These are phyloP conservation scores for Meiosimyza decipiens DNA, from an alignment of 2,888 invertebrate genomes.

Conservation along the genomic window DNA sequence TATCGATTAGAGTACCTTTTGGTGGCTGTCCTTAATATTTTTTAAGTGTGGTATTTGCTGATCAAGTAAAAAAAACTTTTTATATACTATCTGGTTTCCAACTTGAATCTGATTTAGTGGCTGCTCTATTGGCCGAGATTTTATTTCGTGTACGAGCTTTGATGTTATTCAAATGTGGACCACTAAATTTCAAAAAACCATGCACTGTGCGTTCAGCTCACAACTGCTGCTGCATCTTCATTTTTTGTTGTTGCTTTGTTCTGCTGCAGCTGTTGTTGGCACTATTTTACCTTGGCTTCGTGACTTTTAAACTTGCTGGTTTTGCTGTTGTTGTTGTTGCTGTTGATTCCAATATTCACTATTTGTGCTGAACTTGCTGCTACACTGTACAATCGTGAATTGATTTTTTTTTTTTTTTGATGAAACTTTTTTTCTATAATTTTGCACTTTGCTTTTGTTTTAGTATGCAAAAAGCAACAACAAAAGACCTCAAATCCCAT, in stretches of 20 bases:
- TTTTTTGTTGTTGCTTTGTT: slow-evolving; percentile 24
- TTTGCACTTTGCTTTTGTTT: background rate
- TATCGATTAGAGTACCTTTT: too few species aligned
- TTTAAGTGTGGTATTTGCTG: too few species aligned
- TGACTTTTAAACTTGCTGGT: slow-evolving; percentile 49
- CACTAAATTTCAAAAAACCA: too few species aligned
- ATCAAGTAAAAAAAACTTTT: too few species aligned
- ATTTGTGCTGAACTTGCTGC: slow-evolving; percentile 32
- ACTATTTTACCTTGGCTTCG: slow-evolving; percentile 52
- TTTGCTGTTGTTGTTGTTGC: slow-evolving; percentile 14
- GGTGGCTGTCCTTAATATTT: too few species aligned
- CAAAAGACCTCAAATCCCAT: background rate
- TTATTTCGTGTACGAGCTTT: too few species aligned
- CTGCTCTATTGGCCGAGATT: too few species aligned
- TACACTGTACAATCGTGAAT: slow-evolving; percentile 32
- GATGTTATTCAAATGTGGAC: too few species aligned
- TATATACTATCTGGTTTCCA: too few species aligned
- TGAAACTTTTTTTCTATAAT: slow-evolving; percentile 2
- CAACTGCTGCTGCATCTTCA: slow-evolving; percentile 22
- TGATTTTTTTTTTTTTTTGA: slow-evolving; percentile 9
- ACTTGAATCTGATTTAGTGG: too few species aligned
- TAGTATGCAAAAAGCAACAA: background rate
- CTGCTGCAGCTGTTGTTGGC: slow-evolving; percentile 40
- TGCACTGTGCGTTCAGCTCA: too few species aligned
- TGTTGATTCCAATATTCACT: slow-evolving; percentile 4